These are phyloP conservation scores for Bothrops alternatus DNA, from an alignment of 2,797 vertebrate species.

Conservation along the genomic window DNA sequence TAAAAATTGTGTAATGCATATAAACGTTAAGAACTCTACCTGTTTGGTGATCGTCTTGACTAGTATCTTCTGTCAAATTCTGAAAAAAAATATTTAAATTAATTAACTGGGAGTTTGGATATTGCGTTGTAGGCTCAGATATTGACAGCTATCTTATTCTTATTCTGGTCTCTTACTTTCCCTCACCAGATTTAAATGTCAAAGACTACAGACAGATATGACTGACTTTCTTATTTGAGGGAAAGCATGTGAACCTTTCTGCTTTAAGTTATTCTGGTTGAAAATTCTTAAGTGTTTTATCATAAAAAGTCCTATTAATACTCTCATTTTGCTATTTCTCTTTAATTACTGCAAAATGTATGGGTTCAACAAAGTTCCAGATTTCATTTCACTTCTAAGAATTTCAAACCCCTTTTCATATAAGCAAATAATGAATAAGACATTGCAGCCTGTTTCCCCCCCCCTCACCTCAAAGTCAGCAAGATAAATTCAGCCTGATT, in stretches of 20 bases:
- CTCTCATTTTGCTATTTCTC: not conserved
- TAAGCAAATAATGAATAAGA: not conserved
- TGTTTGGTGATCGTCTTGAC: conserved; percentile 92
- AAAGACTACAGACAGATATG: not conserved
- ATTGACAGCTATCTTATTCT: conserved; percentile 21
- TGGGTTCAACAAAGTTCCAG: not conserved
- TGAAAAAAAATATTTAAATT: conserved; percentile 65
- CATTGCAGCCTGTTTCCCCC: not conserved
- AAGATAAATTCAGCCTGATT: not conserved
- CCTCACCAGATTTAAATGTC: not conserved
- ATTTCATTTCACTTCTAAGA: not conserved
- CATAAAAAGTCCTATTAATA: not conserved
- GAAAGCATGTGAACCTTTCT: not conserved
- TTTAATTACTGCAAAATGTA: not conserved
- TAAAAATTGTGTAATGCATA: conserved; percentile 18
- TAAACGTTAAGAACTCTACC: conserved; percentile 73
- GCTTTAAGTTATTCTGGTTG: not conserved
- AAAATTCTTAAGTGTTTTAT: not conserved
- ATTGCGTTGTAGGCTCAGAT: conserved; percentile 38
- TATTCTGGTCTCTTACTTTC: not conserved
- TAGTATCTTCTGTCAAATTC: conserved; percentile 97
- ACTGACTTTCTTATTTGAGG: not conserved
- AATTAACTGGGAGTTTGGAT: conserved; percentile 44
- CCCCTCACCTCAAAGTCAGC: not conserved
- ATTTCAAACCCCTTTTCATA: not conserved